Evolutionary conservation across 2,888 invertebrate genomes (phyloP).

Genomic region (Atrina japonica): DNA sequence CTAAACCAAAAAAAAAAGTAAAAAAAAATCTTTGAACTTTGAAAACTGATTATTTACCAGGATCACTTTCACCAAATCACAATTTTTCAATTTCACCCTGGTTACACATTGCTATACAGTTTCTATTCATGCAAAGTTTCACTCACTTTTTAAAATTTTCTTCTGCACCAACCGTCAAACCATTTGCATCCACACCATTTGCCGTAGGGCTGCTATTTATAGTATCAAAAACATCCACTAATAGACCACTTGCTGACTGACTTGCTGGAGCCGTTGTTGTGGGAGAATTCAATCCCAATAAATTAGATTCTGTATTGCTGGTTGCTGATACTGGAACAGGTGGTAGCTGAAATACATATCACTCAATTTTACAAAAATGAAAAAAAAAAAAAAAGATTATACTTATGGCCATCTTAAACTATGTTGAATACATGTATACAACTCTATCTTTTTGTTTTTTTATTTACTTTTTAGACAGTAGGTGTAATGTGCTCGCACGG

Average conservation of each 20-base stretch:
- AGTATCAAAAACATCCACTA: slow-evolving; percentile 95
- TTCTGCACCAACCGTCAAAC: slow-evolving; percentile 80
- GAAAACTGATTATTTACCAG: no score
- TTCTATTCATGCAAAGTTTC: no score
- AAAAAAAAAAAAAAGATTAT: neutral
- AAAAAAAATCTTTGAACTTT: no score
- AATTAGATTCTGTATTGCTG: slow-evolving; percentile 86
- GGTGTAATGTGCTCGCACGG: no score
- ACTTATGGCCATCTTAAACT: neutral
- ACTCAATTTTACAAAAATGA: no score
- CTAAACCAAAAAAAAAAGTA: no score
- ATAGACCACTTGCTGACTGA: slow-evolving; percentile 81
- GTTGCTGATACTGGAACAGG: slow-evolving; percentile 41
- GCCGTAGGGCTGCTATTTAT: slow-evolving; percentile 83
- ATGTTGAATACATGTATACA: no score
- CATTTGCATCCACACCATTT: slow-evolving; percentile 63
- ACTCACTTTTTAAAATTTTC: slow-evolving; percentile 92
- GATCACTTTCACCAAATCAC: no score
- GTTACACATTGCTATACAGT: neutral
- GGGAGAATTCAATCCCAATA: slow-evolving; percentile 93
- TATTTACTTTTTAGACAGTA: no score
- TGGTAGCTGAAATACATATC: slow-evolving; percentile 10
- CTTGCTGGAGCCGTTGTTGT: slow-evolving; percentile 85
- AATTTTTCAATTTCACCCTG: no score
- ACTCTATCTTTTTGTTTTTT: no score